A percentile compares a stretch with the other conserved stretches of the same genome.
Conservation (phyloP, 2,113 vertebrate genomes). For the Phrynocephalus versicolor region DNA sequence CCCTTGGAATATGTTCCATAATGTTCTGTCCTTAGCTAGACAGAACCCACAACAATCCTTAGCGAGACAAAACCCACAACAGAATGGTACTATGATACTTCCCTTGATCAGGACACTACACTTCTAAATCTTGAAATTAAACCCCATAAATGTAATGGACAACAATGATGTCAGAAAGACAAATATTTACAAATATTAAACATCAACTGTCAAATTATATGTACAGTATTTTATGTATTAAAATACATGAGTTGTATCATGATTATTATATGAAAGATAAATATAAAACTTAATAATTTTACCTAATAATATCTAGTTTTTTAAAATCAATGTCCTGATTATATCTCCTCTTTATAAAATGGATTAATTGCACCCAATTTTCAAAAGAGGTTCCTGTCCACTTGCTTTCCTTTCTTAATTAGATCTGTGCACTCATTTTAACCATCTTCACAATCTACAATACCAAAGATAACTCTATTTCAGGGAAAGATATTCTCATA, state of each 20-base stretch:
- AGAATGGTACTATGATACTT: no score
- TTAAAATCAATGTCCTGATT: background rate
- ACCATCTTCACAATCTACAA: background rate
- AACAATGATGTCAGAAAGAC: background rate
- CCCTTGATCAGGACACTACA: background rate
- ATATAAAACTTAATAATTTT: background rate
- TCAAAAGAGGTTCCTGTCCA: background rate
- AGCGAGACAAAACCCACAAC: no score
- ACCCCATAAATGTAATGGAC: background rate
- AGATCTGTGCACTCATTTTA: background rate
- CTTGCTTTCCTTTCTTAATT: background rate
- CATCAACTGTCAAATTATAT: background rate
- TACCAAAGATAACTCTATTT: background rate
- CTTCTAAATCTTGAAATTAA: background rate
- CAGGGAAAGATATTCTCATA: background rate
- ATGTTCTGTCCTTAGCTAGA: no score
- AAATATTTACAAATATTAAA: background rate
- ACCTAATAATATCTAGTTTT: background rate
- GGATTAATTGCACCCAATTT: background rate
- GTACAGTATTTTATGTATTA: background rate
- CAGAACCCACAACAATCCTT: no score
- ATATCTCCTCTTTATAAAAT: background rate
- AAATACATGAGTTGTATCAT: background rate
- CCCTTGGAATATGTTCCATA: no score
- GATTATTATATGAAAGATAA: background rate